Conservation (phyloP, 2,888 invertebrate genomes). For the Drosophila picticornis region DNA sequence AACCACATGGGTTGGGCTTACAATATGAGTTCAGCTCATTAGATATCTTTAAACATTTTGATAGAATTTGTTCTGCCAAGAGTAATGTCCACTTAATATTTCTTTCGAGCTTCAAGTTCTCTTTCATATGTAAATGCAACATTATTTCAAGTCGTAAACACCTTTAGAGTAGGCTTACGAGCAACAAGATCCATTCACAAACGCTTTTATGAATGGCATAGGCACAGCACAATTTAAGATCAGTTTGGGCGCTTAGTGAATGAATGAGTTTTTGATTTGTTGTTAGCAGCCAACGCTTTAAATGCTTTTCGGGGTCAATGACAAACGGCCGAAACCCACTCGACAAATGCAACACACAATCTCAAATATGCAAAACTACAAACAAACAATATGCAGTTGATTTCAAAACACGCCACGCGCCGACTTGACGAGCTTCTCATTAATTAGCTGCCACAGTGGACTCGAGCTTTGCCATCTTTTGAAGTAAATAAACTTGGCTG, state of each 20-base stretch:
- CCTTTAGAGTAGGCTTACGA: constrained; percentile 46
- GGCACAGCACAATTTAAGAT: constrained; percentile 27
- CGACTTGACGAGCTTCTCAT: constrained; percentile 53
- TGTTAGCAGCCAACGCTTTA: constrained; percentile 56
- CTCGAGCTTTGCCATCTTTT: constrained; percentile 17
- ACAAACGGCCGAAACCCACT: constrained; percentile 33
- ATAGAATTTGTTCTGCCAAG: constrained; percentile 14
- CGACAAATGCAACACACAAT: constrained; percentile 35
- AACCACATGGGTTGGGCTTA: constrained; percentile 20
- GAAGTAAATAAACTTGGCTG: constrained; percentile 15
- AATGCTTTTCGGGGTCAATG: constrained; percentile 58
- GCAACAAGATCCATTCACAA: constrained; percentile 56
- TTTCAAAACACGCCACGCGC: constrained; percentile 60
- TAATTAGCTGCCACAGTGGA: constrained; percentile 59
- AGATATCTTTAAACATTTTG: constrained; percentile 8
- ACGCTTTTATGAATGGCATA: constrained; percentile 55
- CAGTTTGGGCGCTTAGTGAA: constrained; percentile 31
- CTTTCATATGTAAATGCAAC: constrained; percentile 48
- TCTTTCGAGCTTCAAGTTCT: constrained; percentile 11
- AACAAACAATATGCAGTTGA: constrained; percentile 22
- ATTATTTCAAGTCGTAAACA: constrained; percentile 44
- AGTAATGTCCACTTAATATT: constrained; percentile 18
- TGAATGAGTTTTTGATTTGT: constrained; percentile 57
- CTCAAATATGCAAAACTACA: constrained; percentile 16
- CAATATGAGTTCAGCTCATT: background rate